phyloP scores from a whole-genome alignment of 1,140 invertebrate genomes.

The Panagrolaimus sp. region DNA sequence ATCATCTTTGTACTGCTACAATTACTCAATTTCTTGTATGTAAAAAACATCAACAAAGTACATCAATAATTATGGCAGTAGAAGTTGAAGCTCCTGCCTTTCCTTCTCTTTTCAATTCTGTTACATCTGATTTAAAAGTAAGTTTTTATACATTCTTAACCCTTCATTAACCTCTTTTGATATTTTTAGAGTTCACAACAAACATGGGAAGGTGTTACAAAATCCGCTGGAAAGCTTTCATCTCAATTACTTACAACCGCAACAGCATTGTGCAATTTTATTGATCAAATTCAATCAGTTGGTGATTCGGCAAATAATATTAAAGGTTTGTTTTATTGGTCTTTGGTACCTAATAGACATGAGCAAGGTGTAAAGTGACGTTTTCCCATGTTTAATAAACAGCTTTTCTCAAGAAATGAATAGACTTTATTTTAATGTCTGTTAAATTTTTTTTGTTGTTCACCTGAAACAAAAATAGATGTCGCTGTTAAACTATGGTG shows the following conservation, averaged over 20 bases:
- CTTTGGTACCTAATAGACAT: no score
- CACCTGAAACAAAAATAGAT: no score
- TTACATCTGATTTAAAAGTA: neutral
- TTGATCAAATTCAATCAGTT: slow-evolving; percentile 35
- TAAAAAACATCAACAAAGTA: neutral
- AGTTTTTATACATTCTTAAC: neutral
- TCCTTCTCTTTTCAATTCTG: slow-evolving; percentile 2
- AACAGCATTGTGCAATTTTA: slow-evolving; percentile 25
- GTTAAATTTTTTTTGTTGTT: no score
- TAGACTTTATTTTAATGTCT: no score
- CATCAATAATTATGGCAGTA: neutral
- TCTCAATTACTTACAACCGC: slow-evolving; percentile 29
- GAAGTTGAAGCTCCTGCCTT: slow-evolving; percentile 14
- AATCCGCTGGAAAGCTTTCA: slow-evolving; percentile 33
- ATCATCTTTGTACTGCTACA: no score
- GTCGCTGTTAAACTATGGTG: no score
- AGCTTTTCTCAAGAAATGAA: no score
- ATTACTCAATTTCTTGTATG: no score
- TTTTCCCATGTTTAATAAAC: no score
- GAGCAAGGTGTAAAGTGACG: no score
- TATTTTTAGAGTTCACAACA: slow-evolving; percentile 29
- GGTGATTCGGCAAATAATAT: slow-evolving; percentile 40
- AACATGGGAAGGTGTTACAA: slow-evolving; percentile 31
- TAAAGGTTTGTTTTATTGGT: slow-evolving; percentile 29
- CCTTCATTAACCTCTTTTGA: neutral